A percentile compares a stretch with the other conserved stretches of the same genome.
phyloP scores from a whole-genome alignment of 2,113 vertebrate species.

The Manacus vitellinus region DNA sequence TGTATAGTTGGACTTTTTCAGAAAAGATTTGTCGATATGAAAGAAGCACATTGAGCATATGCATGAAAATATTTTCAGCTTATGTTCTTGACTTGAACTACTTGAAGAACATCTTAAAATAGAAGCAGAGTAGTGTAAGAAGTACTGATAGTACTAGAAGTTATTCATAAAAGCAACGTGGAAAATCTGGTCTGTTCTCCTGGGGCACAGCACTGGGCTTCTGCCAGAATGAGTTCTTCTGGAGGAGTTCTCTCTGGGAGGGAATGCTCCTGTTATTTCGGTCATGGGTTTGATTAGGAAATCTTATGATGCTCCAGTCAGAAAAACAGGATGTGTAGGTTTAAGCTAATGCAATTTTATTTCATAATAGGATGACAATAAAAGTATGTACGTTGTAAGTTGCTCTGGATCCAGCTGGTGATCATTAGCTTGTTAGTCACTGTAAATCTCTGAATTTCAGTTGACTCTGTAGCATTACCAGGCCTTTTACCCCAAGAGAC shows the following conservation, averaged over 20 bases:
- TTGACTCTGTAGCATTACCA: not conserved
- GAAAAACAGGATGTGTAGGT: conserved; percentile 34
- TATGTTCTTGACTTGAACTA: not conserved
- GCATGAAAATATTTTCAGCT: not conserved
- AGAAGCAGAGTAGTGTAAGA: not conserved
- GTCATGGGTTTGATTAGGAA: conserved; percentile 41
- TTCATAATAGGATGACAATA: not conserved
- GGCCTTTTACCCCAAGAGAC: not conserved
- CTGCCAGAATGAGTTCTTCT: not conserved
- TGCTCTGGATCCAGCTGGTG: not conserved
- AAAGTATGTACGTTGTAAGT: not conserved
- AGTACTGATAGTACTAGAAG: not conserved
- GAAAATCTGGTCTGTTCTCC: not conserved
- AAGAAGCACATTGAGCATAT: not conserved
- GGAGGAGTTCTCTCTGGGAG: not conserved
- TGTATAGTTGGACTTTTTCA: not conserved
- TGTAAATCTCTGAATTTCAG: not conserved
- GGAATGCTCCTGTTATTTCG: not conserved
- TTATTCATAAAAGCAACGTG: not conserved
- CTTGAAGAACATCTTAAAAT: not conserved
- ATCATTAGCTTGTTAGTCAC: not conserved
- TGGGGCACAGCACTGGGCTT: not conserved
- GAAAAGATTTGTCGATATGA: not conserved
- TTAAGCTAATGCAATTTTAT: conserved; percentile 2
- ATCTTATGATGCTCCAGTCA: not conserved